Evolutionary conservation across 2,888 invertebrate species (phyloP).

Genomic region (Hyles lineata): DNA sequence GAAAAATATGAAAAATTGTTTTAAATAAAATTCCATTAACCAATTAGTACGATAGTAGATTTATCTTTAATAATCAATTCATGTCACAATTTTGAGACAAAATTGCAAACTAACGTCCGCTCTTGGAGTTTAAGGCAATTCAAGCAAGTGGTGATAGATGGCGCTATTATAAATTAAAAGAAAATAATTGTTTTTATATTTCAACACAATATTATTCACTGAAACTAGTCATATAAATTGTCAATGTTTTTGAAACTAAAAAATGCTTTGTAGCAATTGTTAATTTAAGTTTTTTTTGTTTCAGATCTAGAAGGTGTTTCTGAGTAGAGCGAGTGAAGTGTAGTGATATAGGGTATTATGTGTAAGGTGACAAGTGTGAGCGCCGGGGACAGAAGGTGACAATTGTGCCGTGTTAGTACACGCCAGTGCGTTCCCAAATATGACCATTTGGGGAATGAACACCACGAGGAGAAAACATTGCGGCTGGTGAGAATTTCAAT

Average conservation of each 20-base stretch:
- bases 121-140: background rate
- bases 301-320: slow-evolving; percentile 47
- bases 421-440: slow-evolving; percentile 67
- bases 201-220: background rate
- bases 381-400: slow-evolving; percentile 71
- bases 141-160: too few relatives aligned
- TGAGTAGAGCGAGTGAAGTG: slow-evolving; percentile 53
- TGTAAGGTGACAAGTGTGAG: slow-evolving; percentile 55
- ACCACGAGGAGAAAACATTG: slow-evolving; percentile 78
- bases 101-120: background rate
- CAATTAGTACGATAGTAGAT: too few relatives aligned
- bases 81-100: background rate
- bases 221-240: background rate
- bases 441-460: slow-evolving; percentile 74
- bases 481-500: slow-evolving; percentile 64
- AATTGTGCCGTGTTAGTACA: slow-evolving; percentile 60
- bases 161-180: background rate
- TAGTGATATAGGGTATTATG: slow-evolving; percentile 64
- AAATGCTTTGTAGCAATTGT: background rate
- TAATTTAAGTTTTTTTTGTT: slow-evolving; percentile 45
- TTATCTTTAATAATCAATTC: background rate
- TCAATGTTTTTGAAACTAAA: background rate
- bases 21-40: too few relatives aligned
- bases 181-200: background rate
- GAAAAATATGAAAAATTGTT: too few relatives aligned